These are phyloP conservation scores for Catajapyx aquilonaris DNA, from an alignment of 1,140 invertebrate genomes.

Conservation along the genomic window DNA sequence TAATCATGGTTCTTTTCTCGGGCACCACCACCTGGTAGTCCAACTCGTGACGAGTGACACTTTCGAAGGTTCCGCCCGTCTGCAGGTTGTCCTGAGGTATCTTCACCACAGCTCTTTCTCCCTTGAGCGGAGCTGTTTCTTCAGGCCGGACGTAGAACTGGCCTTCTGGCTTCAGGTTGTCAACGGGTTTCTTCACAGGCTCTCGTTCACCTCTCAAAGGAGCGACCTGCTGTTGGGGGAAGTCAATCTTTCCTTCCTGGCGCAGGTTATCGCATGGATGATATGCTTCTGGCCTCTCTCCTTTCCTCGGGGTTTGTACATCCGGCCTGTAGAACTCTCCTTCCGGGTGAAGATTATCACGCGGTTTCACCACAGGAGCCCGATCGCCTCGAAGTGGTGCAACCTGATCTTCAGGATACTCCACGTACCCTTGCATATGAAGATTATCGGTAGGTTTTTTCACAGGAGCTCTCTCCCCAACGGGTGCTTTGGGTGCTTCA, in stretches of 20 bases:
- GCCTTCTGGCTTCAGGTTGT: too few species aligned
- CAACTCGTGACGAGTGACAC: constrained; percentile 20
- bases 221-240: background rate
- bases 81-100: constrained; percentile 29
- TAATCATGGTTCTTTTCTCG: constrained; percentile 23
- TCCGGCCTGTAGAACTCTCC: too few species aligned
- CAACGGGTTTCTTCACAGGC: background rate
- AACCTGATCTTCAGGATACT: too few species aligned
- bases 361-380: too few species aligned
- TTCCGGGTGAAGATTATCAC: too few species aligned
- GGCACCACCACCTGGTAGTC: constrained; percentile 21
- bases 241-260: constrained; percentile 8
- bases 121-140: constrained; percentile 5
- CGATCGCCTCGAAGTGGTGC: too few species aligned
- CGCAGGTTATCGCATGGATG: constrained; percentile 4
- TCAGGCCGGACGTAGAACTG: too few species aligned
- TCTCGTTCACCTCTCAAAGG: constrained; percentile 3
- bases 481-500: too few species aligned
- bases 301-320: too few species aligned
- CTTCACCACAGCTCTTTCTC: constrained; percentile 8
- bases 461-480: too few species aligned
- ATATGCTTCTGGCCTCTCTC: constrained; percentile 12
- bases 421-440: too few species aligned
- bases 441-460: too few species aligned
- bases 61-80: constrained; percentile 25